Percentiles rank a stretch among this genome's conserved stretches.
Conservation (phyloP, 30 jellyfish, hydroid and myxozoan species). For the Sanderia malayensis region DNA sequence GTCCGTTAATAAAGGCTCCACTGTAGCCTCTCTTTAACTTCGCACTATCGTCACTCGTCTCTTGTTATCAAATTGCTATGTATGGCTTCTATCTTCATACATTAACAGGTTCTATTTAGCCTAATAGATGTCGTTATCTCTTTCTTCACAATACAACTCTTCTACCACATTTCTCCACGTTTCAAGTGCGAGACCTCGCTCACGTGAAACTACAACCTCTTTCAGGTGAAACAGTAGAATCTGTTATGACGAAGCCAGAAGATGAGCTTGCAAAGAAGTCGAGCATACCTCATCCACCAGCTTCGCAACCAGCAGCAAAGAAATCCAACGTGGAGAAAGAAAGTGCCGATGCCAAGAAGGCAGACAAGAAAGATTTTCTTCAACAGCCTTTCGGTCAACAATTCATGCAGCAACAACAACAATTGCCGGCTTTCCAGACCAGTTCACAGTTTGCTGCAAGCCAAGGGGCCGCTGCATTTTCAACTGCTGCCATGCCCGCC, state of each 20-base stretch:
- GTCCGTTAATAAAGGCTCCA: no score
- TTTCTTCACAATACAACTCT: no score
- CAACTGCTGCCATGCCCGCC: conserved; percentile 20
- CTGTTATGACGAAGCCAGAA: conserved; percentile 42
- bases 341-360: conserved; percentile 9
- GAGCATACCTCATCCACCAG: conserved; percentile 43
- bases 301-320: background rate
- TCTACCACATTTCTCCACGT: no score
- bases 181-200: no score
- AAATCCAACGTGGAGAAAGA: conserved; percentile 5
- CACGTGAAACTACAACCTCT: no score
- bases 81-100: no score
- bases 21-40: no score
- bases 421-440: conserved; percentile 64
- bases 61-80: no score
- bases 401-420: conserved; percentile 39
- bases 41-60: no score
- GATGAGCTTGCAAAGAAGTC: conserved; percentile 52
- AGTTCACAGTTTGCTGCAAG: conserved; percentile 49
- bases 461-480: conserved; percentile 37
- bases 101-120: no score
- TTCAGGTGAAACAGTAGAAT: conserved; percentile 58
- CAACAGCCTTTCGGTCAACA: conserved; percentile 45
- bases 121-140: no score
- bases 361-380: conserved; percentile 51